These are phyloP conservation scores for Drosophila dunni DNA, from an alignment of 1,140 invertebrate genomes.

Conservation along the genomic window DNA sequence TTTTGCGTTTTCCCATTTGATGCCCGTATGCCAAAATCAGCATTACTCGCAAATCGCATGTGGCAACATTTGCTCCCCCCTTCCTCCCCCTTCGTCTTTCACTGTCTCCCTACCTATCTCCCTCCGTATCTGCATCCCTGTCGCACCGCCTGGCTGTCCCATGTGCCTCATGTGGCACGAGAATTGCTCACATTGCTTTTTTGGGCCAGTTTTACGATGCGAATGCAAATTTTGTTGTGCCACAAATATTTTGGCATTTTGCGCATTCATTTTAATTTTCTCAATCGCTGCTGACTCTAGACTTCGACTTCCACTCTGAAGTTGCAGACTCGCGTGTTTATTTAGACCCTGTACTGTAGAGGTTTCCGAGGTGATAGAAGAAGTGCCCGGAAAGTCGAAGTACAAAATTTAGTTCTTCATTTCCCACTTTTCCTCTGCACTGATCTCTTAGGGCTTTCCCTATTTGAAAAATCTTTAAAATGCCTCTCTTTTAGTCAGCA, in stretches of 20 bases:
- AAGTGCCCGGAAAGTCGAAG: too few species aligned
- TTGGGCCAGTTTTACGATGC: constrained; percentile 56
- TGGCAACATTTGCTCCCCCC: constrained; percentile 10
- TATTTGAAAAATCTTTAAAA: too few species aligned
- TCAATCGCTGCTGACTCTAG: constrained; percentile 20
- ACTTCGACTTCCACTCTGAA: constrained; percentile 5
- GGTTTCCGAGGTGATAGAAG: too few species aligned
- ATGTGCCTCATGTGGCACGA: constrained; percentile 20
- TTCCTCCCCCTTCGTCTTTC: too few species aligned
- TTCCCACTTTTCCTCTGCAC: too few species aligned
- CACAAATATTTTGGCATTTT: constrained; percentile 79
- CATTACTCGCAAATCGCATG: constrained; percentile 39
- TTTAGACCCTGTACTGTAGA: too few species aligned
- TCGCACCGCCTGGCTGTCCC: neutral
- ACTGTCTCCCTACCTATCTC: too few species aligned
- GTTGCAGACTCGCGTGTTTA: too few species aligned
- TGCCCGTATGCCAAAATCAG: constrained; percentile 33
- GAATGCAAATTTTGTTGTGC: constrained; percentile 69
- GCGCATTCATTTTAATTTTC: constrained; percentile 73
- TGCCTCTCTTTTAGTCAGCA: too few species aligned
- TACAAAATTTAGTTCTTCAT: too few species aligned
- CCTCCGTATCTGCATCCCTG: neutral
- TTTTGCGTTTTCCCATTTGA: constrained; percentile 32
- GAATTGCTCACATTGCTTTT: constrained; percentile 42
- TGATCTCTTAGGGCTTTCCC: too few species aligned